These are phyloP conservation scores for Temnothorax rugatulus DNA, from an alignment of 2,888 invertebrate genomes.

Conservation along the genomic window DNA sequence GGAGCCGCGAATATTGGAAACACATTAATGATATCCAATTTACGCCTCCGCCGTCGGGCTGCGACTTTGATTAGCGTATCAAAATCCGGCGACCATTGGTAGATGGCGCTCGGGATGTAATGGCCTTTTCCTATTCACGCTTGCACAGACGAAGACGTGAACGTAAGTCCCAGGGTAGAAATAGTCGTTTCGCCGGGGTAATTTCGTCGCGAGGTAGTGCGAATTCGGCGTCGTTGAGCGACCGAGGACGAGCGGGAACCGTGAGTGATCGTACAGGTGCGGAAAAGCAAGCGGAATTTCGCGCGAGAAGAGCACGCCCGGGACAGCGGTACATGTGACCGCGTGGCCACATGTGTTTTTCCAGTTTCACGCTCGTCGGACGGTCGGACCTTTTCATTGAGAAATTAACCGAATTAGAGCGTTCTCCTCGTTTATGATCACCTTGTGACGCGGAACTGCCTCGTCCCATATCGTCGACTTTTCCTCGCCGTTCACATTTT, in stretches of 20 bases:
- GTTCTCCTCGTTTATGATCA: not conserved
- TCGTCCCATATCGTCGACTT: not conserved
- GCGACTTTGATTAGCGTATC: conserved; percentile 70
- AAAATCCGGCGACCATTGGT: conserved; percentile 76
- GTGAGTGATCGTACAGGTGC: conserved; percentile 51
- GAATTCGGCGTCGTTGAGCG: conserved; percentile 22
- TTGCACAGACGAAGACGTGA: conserved; percentile 83
- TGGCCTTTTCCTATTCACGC: conserved; percentile 87
- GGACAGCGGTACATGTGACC: conserved; percentile 67
- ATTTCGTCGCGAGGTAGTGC: conserved; percentile 46
- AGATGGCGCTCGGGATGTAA: conserved; percentile 74
- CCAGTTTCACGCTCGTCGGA: conserved; percentile 41
- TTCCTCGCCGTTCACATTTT: not conserved
- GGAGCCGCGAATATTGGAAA: not conserved
- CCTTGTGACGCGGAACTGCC: too few relatives aligned
- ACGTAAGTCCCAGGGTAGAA: conserved; percentile 78
- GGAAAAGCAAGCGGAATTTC: conserved; percentile 1
- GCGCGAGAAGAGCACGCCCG: conserved; percentile 17
- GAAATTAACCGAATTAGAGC: not conserved
- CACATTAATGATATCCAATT: not conserved
- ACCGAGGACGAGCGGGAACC: not conserved
- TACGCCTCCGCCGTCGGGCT: not conserved
- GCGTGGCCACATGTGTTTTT: conserved; percentile 80
- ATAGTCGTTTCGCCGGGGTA: conserved; percentile 55
- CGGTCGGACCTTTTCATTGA: not conserved